Conservation (phyloP, 1,140 invertebrate species). For the Eubasilissa regina region DNA sequence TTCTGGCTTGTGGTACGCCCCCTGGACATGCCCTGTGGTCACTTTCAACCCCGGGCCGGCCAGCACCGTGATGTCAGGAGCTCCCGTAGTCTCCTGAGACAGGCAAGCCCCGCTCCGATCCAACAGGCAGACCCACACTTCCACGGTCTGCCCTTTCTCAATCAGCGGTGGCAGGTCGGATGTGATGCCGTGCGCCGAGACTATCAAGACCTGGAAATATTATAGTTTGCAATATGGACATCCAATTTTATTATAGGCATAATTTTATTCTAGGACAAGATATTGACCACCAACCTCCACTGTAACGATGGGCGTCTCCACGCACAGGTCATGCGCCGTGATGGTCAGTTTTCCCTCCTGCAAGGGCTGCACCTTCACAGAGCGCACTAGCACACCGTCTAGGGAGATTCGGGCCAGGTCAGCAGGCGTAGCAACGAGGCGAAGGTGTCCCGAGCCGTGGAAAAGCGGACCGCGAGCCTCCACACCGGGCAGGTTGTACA, state of each 20-base stretch:
- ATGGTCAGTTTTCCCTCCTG: constrained; percentile 41
- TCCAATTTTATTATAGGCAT: too few species aligned
- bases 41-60: constrained; percentile 43
- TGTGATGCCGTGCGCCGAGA: constrained; percentile 39
- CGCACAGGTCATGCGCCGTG: constrained; percentile 48
- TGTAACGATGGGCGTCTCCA: constrained; percentile 33
- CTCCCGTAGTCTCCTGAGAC: constrained; percentile 25
- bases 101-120: constrained; percentile 33
- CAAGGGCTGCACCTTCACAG: constrained; percentile 46
- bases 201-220: constrained; percentile 46
- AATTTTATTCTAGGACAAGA: too few species aligned
- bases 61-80: constrained; percentile 27
- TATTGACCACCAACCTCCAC: neutral
- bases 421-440: constrained; percentile 14
- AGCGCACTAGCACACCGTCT: constrained; percentile 24
- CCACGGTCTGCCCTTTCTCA: constrained; percentile 48
- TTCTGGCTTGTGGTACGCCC: neutral
- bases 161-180: constrained; percentile 50
- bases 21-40: too few species aligned
- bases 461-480: constrained; percentile 30
- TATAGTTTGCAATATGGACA: too few species aligned
- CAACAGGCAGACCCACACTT: constrained; percentile 42
- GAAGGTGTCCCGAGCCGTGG: constrained; percentile 51
- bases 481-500: constrained; percentile 38
- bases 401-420: constrained; percentile 12